These are phyloP conservation scores for Brachionus angularis DNA, from an alignment of 1,140 invertebrate genomes.

Conservation along the genomic window DNA sequence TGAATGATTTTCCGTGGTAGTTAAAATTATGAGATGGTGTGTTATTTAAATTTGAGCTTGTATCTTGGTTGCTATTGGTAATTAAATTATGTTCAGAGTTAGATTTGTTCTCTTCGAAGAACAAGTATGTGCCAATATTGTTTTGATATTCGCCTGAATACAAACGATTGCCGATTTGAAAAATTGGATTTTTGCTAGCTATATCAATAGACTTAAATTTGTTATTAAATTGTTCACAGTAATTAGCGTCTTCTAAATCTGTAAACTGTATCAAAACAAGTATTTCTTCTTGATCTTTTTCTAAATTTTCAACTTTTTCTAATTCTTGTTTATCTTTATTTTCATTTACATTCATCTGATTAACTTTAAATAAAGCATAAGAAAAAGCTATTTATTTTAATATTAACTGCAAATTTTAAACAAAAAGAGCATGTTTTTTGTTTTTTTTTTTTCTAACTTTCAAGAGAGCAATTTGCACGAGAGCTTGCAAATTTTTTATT, in stretches of 20 bases:
- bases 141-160: conserved; percentile 33
- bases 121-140: conserved; percentile 27
- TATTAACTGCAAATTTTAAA: too few relatives aligned
- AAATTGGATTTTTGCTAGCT: conserved; percentile 23
- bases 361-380: too few relatives aligned
- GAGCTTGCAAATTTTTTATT: too few relatives aligned
- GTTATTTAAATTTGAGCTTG: conserved; percentile 1
- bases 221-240: conserved; percentile 23
- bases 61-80: not conserved
- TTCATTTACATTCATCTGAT: conserved; percentile 6
- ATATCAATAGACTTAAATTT: conserved; percentile 28
- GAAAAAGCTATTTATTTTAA: too few relatives aligned
- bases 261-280: conserved; percentile 34
- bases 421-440: too few relatives aligned
- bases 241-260: conserved; percentile 39
- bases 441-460: too few relatives aligned
- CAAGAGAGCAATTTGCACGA: too few relatives aligned
- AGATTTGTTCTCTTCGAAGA: conserved; percentile 10
- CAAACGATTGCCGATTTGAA: conserved; percentile 36
- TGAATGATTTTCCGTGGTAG: conserved; percentile 38
- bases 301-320: not conserved
- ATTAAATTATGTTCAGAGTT: too few relatives aligned
- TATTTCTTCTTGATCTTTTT: conserved; percentile 5
- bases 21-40: too few relatives aligned
- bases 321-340: not conserved